Base-by-base conservation (phyloP, 2,113 vertebrate species). In the Cnemophilus loriae region DNA sequence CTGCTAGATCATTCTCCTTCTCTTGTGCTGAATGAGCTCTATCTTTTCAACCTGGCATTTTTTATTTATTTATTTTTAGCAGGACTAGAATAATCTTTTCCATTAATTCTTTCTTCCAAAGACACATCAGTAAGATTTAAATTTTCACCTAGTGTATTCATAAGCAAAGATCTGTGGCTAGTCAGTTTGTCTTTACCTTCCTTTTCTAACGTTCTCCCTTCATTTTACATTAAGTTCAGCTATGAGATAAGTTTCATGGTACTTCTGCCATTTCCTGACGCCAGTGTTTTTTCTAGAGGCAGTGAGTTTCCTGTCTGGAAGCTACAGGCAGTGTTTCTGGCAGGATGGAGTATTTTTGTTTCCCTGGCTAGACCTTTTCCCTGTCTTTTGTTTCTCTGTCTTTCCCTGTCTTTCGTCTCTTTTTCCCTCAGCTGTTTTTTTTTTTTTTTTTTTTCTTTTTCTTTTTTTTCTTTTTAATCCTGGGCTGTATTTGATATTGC, bases 221-320 rank as follows among this genome's bases (percentile, higher is more conserved):
- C 16, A 1, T 93, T 82, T 46, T 82, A 6, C 70, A 6, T 75
- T 20, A 39, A 41, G 42, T 55, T 94, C 16, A 8, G 56, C 71
- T 91, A 73, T 33, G 64, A 75, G 65, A 52, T 86, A 77, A 71
- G 73, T 89, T 92, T 68, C 1, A 1, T 88, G 87, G 74, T 95
- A 63, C 73, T 95, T 75, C 60, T 94, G 76, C 73, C 30, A 3
- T 91, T 96, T 96, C 83, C 74, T 94, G 93, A 90, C 18, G 74
- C 84, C 89, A 32, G 2, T 94, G 92, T 75, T 74, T 95, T 96
- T 97, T 95, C 84, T 97, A 92, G 67, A 97, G 60, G 87, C 82
- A 68, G 33, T 10, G 35, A 84, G 53, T 96, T 97, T 97, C 92
- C 95, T 97, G 94, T 94, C 89, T 96, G 95, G 95, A 95, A 95